Base-by-base conservation (phyloP, 1,140 invertebrate species). In the Copidosoma floridanum region DNA sequence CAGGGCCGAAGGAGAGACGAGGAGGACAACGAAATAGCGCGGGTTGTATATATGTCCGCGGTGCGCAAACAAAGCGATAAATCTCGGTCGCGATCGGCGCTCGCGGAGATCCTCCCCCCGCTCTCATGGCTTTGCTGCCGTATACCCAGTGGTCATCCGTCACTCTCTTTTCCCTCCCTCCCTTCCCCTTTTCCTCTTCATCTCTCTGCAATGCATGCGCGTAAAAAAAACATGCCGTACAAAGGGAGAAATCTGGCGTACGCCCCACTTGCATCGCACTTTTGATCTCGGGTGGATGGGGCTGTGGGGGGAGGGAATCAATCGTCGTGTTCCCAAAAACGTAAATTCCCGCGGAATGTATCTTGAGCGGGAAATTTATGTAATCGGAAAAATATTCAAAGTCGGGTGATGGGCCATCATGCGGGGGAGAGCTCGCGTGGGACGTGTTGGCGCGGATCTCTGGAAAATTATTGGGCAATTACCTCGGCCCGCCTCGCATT, bases 41-140 rank as follows among this genome's bases (percentile, higher is more conserved):
- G n/a, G n/a, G n/a, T n/a, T n/a, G n/a, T n/a, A 32, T 32, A 32
- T 12, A 32, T 12, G 12, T 32, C 29, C 29, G 43, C 18, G 12
- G n/a, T 12, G 14, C 23, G 12, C 50, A 57, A 48, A 57, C 55
- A 57, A 40, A 48, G 35, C 44, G 32, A 48, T 57, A 57, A 57
- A 57, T 57, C 35, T 57, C 11, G 27, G 21, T 27, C 5, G 16
- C 38, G 23, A 54, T 43, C 21, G 38, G 29, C 43, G 20, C 32
- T 27, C 23, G 23, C 46, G 44, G 47, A n/a, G n/a, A n/a, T n/a
- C n/a, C n/a, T n/a, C n/a, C n/a, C n/a, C n/a, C n/a, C n/a, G n/a
- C 48, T 44, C 14, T 52, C 35, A n/a, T 6, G 35, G 43, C 46
- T 46, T 56, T 56, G 18, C 43, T 12, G 7, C 14, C 26, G 16